Evolutionary conservation across 2,888 invertebrate species (phyloP), one percentile per base, ranked within the genome.

Genomic region (Sepiola atlantica): DNA sequence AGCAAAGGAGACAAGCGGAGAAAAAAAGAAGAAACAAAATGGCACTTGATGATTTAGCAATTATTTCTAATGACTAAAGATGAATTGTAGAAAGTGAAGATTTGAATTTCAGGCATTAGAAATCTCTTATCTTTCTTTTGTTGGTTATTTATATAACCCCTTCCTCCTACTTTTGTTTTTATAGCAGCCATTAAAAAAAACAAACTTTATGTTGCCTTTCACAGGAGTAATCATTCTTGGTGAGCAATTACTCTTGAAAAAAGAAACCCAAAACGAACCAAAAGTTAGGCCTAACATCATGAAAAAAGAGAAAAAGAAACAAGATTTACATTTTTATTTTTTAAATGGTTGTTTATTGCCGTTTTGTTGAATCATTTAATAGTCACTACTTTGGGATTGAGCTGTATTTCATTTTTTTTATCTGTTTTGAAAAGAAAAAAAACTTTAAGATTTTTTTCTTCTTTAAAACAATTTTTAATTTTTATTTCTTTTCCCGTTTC

Each of bases 31-130:
- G 45, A 77, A 16, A n/a, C n/a, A n/a, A 16, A n/a, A n/a, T 77
- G 32, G 4, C 14, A 77, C n/a, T 77, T 21, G 8, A n/a, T 77
- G n/a, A 32, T 16, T 77, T n/a, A 32, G n/a, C 77, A 77, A 77
- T 77, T 77, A 77, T 77, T 61, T 77, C 77, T 77, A 77, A 77
- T 77, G 77, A 77, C 77, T 77, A n/a, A 77, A 77, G 77, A 77
- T 77, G 77, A 77, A n/a, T 77, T 16, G 14, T 77, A 77, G 77
- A 77, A n/a, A 77, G n/a, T n/a, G n/a, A n/a, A 77, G 77, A 77
- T 77, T 77, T 77, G n/a, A 77, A n/a, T 77, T 77, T n/a, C 77
- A n/a, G 77, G n/a, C 32, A 77, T 77, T 77, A 77, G 77, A n/a
- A 77, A 77, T 77, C n/a, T 77, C 77, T 77, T 77, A 77, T 77